Percentiles rank a stretch among this genome's conserved stretches.
phyloP scores from a whole-genome alignment of 2,797 vertebrate species.

The Fundulus diaphanus region DNA sequence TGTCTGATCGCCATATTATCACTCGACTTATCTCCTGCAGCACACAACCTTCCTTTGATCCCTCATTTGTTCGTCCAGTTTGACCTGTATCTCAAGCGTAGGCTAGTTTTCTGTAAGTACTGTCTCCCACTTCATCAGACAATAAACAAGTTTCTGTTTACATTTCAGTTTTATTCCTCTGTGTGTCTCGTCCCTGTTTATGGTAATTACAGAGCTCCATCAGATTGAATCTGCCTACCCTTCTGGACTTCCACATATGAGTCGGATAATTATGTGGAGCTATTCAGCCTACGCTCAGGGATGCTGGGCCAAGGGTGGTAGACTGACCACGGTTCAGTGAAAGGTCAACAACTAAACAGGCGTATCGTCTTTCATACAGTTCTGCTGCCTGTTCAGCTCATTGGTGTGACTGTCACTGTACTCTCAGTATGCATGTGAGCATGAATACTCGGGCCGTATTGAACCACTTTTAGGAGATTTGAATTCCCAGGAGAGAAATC shows the following conservation, averaged over 20 bases:
- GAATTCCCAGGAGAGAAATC: conserved; percentile 49
- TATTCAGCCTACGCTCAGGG: conserved; percentile 41
- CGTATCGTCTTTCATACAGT: conserved; percentile 54
- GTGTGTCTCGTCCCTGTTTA: conserved; percentile 49
- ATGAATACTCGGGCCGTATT: conserved; percentile 14
- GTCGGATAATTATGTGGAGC: conserved; percentile 48
- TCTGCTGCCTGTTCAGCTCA: conserved; percentile 4
- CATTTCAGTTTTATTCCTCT: conserved; percentile 46
- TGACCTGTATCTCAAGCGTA: conserved; percentile 45
- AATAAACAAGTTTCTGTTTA: conserved; percentile 57
- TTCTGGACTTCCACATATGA: conserved; percentile 40
- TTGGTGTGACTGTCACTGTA: conserved; percentile 23
- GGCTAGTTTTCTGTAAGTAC: conserved; percentile 47
- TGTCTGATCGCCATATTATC: conserved; percentile 6
- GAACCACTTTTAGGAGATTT: conserved; percentile 51
- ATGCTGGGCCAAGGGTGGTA: conserved; percentile 57
- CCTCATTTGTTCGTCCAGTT: conserved; percentile 41
- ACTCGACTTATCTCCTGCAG: not conserved
- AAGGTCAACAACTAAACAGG: conserved; percentile 73
- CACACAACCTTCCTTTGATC: conserved; percentile 37
- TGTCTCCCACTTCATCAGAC: conserved; percentile 46
- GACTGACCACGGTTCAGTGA: conserved; percentile 59
- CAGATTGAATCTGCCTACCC: conserved; percentile 60
- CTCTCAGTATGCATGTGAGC: conserved; percentile 2
- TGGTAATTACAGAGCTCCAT: conserved; percentile 65